phyloP scores from a whole-genome alignment of 1,140 invertebrate species.

The Lysiphlebus fabarum region DNA sequence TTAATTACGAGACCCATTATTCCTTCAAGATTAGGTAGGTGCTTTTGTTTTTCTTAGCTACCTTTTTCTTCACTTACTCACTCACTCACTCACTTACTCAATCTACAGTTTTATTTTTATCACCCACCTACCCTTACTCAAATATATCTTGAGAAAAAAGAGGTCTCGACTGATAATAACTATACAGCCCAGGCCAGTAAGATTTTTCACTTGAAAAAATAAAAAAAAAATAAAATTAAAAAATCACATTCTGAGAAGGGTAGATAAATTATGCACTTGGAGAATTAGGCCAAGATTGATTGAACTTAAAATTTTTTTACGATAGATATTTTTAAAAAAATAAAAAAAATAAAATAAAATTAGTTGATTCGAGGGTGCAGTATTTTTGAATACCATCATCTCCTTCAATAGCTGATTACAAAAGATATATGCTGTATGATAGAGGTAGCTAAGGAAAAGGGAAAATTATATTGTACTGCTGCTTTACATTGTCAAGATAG shows the following conservation, averaged over 20 bases:
- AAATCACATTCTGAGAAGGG: no score
- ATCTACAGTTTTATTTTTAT: background rate
- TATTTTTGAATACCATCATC: no score
- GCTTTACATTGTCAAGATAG: conserved; percentile 24
- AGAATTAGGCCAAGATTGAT: no score
- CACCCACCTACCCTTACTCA: background rate
- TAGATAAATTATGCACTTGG: no score
- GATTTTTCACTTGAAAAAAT: conserved; percentile 3
- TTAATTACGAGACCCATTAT: conserved; percentile 39
- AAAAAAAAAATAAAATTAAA: no score
- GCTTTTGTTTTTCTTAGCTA: background rate
- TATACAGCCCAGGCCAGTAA: background rate
- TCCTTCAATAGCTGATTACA: no score
- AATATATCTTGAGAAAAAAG: background rate
- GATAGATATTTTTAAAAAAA: no score
- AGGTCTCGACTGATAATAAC: conserved; percentile 18
- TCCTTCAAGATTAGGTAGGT: conserved; percentile 30
- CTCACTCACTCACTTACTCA: background rate
- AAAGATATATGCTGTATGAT: no score
- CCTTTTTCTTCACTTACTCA: background rate
- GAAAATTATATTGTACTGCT: conserved; percentile 25
- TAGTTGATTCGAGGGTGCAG: no score
- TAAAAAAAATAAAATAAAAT: no score
- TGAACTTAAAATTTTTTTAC: no score
- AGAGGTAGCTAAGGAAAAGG: conserved; percentile 16